Evolutionary conservation across 1,140 invertebrate species (phyloP).

Genomic region (Drosophila punjabiensis): DNA sequence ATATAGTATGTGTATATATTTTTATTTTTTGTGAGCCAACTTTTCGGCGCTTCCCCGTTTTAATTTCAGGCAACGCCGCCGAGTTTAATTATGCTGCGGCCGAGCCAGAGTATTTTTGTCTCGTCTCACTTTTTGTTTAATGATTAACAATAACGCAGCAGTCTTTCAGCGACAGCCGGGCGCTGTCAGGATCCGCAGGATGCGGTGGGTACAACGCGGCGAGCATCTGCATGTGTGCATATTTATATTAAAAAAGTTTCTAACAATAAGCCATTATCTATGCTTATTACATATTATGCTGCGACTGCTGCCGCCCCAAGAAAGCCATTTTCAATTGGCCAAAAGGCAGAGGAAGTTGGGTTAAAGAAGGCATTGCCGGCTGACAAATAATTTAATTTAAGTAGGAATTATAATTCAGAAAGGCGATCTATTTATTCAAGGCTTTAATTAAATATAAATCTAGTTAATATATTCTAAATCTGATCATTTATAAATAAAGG

Average conservation of each 20-base stretch:
- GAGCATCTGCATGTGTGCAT: conserved; percentile 61
- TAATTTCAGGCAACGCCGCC: conserved; percentile 50
- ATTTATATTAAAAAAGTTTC: conserved; percentile 83
- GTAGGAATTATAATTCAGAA: neutral
- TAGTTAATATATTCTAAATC: neutral
- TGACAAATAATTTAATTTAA: neutral
- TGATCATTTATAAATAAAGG: neutral
- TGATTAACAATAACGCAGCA: conserved; percentile 75
- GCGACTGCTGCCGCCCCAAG: conserved; percentile 35
- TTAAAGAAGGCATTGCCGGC: neutral
- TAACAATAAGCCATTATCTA: conserved; percentile 73
- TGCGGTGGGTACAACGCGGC: conserved; percentile 10
- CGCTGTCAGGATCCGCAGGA: conserved; percentile 38
- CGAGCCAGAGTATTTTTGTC: conserved; percentile 38
- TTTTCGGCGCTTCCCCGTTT: conserved; percentile 72
- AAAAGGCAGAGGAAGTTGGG: conserved; percentile 8
- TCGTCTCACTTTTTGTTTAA: conserved; percentile 71
- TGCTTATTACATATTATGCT: conserved; percentile 68
- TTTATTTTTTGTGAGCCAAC: conserved; percentile 41
- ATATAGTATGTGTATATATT: conserved; percentile 7
- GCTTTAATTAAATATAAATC: neutral
- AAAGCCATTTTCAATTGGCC: conserved; percentile 19
- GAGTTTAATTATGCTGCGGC: conserved; percentile 65
- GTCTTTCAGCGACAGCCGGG: conserved; percentile 36
- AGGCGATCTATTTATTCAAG: neutral